Percentiles rank a stretch among this genome's conserved stretches.
These are phyloP conservation scores for Hiodon alosoides DNA, from an alignment of 2,113 vertebrate species.

Conservation along the genomic window DNA sequence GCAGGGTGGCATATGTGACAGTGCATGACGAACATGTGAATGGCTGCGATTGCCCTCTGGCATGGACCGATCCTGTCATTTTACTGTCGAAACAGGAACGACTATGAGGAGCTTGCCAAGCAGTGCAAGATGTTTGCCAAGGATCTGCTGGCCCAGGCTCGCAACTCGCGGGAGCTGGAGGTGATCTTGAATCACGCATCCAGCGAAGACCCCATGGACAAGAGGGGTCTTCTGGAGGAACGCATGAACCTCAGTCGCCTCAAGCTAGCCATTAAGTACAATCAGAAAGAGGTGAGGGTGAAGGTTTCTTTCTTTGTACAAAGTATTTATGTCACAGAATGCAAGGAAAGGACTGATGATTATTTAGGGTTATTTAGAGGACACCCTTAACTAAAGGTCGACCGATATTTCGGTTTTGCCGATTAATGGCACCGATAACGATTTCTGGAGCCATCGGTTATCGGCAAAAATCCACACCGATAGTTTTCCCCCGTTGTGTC, in stretches of 20 bases:
- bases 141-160: slow-evolving; percentile 94
- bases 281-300: slow-evolving; percentile 88
- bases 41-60: slow-evolving; percentile 5
- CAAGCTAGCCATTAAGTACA: slow-evolving; percentile 98
- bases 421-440: no score
- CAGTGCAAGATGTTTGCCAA: slow-evolving; percentile 99
- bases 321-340: no score
- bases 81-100: slow-evolving; percentile 69
- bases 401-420: no score
- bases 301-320: background rate
- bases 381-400: no score
- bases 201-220: slow-evolving; percentile 85
- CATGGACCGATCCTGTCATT: background rate
- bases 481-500: no score
- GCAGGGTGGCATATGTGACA: no score
- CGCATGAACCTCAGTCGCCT: slow-evolving; percentile 97
- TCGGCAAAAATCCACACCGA: no score
- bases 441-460: no score
- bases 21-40: background rate
- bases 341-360: no score
- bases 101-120: slow-evolving; percentile 93
- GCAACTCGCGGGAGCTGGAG: slow-evolving; percentile 94
- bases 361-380: no score
- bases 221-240: slow-evolving; percentile 89
- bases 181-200: slow-evolving; percentile 95